Evolutionary conservation across 37 sponge, comb jelly and placozoan species (phyloP).

Genomic region (Halichondria panicea): DNA sequence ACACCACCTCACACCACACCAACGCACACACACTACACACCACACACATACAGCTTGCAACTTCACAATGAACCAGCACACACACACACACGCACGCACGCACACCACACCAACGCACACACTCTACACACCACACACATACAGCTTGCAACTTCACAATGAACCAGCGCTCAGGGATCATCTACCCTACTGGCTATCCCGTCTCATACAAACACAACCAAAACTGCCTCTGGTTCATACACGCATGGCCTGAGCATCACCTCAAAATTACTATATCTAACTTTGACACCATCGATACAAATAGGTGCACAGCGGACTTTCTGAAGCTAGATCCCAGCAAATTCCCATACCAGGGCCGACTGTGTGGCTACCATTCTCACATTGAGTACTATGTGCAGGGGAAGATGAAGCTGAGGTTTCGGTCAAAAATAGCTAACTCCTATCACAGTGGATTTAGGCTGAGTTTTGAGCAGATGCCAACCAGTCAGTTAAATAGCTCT

Average conservation of each 20-base stretch:
- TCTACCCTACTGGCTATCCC: slow-evolving; percentile 41
- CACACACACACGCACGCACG: not conserved
- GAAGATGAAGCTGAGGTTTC: slow-evolving; percentile 13
- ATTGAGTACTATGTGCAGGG: slow-evolving; percentile 18
- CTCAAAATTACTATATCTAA: slow-evolving; percentile 17
- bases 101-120: no score
- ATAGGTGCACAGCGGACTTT: slow-evolving; percentile 33
- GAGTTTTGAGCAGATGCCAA: slow-evolving; percentile 11
- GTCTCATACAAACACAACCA: slow-evolving; percentile 23
- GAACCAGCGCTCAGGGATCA: slow-evolving; percentile 9
- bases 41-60: no score
- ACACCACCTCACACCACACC: no score
- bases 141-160: slow-evolving; percentile 12
- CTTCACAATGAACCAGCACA: no score
- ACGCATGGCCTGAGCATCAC: slow-evolving; percentile 7
- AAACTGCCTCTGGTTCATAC: slow-evolving; percentile 54
- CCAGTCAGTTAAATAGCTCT: not conserved
- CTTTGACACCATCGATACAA: slow-evolving; percentile 4
- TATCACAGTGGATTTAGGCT: slow-evolving; percentile 10
- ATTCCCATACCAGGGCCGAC: slow-evolving; percentile 22
- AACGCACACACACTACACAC: no score
- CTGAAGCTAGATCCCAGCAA: slow-evolving; percentile 34
- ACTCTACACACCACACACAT: not conserved
- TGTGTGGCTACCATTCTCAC: slow-evolving; percentile 25
- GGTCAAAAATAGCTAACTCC: not conserved